Conservation (phyloP, 2,113 vertebrate genomes). For the Platichthys flesus region DNA sequence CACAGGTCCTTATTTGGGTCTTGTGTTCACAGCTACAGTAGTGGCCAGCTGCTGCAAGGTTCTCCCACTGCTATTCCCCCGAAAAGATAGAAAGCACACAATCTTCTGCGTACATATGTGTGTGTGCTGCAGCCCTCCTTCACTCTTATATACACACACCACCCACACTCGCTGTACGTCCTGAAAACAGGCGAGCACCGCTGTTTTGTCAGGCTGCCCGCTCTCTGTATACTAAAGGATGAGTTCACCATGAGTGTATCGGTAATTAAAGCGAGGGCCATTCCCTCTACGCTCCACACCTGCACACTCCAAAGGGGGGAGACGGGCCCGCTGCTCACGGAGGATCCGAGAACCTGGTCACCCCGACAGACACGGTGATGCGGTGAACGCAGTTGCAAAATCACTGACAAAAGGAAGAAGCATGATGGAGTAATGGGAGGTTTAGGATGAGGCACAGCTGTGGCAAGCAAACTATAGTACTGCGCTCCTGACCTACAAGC, state of each 20-base stretch:
- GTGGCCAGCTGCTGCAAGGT: slow-evolving; percentile 72
- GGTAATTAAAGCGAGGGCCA: slow-evolving; percentile 36
- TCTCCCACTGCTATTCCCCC: slow-evolving; percentile 54
- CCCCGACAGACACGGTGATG: slow-evolving; percentile 27
- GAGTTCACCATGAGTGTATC: slow-evolving; percentile 64
- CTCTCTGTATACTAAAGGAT: slow-evolving; percentile 61
- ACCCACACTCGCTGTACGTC: slow-evolving; percentile 55
- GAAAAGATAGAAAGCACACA: slow-evolving; percentile 61
- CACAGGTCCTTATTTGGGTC: slow-evolving; percentile 76
- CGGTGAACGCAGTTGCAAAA: slow-evolving; percentile 59
- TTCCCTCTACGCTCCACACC: slow-evolving; percentile 35
- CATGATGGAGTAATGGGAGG: slow-evolving; percentile 63
- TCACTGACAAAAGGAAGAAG: slow-evolving; percentile 58
- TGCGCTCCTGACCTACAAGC: slow-evolving; percentile 40
- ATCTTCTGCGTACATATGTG: slow-evolving; percentile 6
- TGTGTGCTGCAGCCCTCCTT: slow-evolving; percentile 30
- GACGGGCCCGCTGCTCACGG: neutral
- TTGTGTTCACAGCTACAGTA: slow-evolving; percentile 59
- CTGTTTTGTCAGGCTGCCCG: slow-evolving; percentile 56
- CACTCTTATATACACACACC: slow-evolving; percentile 60
- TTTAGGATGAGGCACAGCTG: slow-evolving; percentile 73
- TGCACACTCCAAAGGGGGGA: slow-evolving; percentile 29
- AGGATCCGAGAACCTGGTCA: slow-evolving; percentile 20
- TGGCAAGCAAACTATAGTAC: slow-evolving; percentile 67
- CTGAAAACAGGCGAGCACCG: slow-evolving; percentile 51